Base-by-base conservation (phyloP, 2,888 invertebrate species). In the Scelioninae gen. 1 region DNA sequence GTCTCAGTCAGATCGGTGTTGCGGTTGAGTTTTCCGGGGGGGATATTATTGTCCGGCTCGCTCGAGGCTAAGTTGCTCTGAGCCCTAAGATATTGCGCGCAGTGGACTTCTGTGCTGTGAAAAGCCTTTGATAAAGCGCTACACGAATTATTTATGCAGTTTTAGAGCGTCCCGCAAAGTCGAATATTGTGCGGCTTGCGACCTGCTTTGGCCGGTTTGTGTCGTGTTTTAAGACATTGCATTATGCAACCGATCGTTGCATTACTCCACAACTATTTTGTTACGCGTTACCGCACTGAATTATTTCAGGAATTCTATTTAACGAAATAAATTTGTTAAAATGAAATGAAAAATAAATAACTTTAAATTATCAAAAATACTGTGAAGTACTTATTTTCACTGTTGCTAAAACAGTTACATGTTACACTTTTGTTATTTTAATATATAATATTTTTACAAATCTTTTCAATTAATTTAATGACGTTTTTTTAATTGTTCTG, bases 31-130 rank as follows among this genome's bases (percentile, higher is more conserved):
- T 74, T 76, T 71, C 65, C 76, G 29, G 34, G 51, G 71, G 76
- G 45, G 53, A 86, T 85, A 78, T 87, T 86, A 85, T 82, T 86
- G 82, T 86, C 86, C 65, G 49, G 56, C 75, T 76, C 74, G 85
- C 84, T 82, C 49, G 51, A 76, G 84, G 80, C 85, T 85, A 83
- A 86, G 85, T 82, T 78, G 74, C 62, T 77, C 53, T 66, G 47
- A 68, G 60, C 51, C 47, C 72, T 84, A 62, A 80, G 83, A 84
- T 85, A 87, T 88, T 86, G 80, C 75, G 29, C 32, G 32, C 11
- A n/a, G 43, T 47, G 53, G 65, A 31, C 68, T 63, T 43, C 31
- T 29, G 13, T 43, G 85, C 84, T 84, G 63, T 76, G 74, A 85
- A 85, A 85, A 77, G 60, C 66, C 56, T 66, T 66, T 72, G 69